phyloP scores from a whole-genome alignment of 2,797 vertebrate species.

The Anisognathus igniventris region DNA sequence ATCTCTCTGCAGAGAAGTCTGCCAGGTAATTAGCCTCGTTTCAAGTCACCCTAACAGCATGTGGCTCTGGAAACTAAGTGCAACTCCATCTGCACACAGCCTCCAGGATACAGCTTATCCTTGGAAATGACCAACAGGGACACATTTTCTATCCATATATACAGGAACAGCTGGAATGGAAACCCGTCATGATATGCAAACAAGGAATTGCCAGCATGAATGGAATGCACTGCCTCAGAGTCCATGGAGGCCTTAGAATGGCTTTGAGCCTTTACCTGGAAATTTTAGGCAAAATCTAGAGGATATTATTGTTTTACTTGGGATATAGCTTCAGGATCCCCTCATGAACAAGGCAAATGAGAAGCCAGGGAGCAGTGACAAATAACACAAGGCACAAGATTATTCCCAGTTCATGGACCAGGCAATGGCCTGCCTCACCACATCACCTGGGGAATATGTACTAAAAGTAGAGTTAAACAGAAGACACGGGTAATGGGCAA shows the following conservation, averaged over 20 bases:
- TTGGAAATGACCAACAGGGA: not conserved
- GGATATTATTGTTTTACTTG: not conserved
- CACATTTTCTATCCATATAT: not conserved
- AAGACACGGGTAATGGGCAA: not conserved
- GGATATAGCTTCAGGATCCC: not conserved
- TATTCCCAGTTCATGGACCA: not conserved
- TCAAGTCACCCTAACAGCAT: not conserved
- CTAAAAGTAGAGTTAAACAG: not conserved
- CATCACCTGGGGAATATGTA: not conserved
- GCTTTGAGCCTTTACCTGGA: not conserved
- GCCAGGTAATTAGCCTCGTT: constrained; percentile 47
- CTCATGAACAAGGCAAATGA: not conserved
- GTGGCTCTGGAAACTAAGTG: not conserved
- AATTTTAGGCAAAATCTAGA: not conserved
- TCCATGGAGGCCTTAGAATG: not conserved
- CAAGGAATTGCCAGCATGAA: not conserved
- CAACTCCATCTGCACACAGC: not conserved
- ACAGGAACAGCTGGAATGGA: not conserved
- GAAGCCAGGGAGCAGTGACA: not conserved
- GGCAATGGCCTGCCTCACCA: not conserved
- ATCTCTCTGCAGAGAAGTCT: not conserved
- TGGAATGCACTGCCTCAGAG: not conserved
- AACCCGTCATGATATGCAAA: not conserved
- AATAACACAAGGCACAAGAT: not conserved
- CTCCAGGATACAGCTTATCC: not conserved